These are phyloP conservation scores for Esox niger DNA, from an alignment of 2,113 vertebrate genomes.

Conservation along the genomic window DNA sequence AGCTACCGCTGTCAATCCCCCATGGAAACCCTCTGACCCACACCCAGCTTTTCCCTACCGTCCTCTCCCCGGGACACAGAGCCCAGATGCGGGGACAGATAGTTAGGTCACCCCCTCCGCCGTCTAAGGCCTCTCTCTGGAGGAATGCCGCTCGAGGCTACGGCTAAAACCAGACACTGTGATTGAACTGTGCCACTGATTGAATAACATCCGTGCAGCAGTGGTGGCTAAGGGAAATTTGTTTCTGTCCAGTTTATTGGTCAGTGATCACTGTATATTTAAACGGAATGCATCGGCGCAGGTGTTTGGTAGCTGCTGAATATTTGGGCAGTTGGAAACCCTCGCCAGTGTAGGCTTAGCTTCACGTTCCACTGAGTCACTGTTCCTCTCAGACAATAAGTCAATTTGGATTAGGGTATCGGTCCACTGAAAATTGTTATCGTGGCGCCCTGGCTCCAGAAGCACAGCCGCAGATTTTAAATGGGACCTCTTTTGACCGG, in stretches of 20 bases:
- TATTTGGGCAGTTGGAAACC: conserved; percentile 10
- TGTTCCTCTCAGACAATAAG: conserved; percentile 2
- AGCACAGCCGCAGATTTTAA: conserved; percentile 26
- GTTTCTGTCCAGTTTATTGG: conserved; percentile 36
- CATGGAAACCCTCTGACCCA: not conserved
- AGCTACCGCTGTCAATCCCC: not conserved
- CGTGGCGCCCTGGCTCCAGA: not conserved
- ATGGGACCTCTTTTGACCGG: conserved; percentile 79
- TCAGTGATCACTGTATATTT: conserved; percentile 41
- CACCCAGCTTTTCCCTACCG: not conserved
- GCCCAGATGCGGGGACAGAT: conserved; percentile 52
- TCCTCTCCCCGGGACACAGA: conserved; percentile 56
- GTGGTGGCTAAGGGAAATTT: no score
- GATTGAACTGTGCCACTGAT: conserved; percentile 36
- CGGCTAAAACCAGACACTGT: no score
- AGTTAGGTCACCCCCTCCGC: conserved; percentile 57
- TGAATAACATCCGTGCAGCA: conserved; percentile 28
- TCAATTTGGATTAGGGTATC: conserved; percentile 37
- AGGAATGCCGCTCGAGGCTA: conserved; percentile 12
- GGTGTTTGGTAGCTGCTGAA: not conserved
- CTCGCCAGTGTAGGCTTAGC: conserved; percentile 15
- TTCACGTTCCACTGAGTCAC: no score
- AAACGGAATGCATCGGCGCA: conserved; percentile 27
- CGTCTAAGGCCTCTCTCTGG: conserved; percentile 45
- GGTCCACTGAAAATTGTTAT: conserved; percentile 30